Base-by-base conservation (phyloP, 2,888 invertebrate species). In the Caenorhabditis angaria region DNA sequence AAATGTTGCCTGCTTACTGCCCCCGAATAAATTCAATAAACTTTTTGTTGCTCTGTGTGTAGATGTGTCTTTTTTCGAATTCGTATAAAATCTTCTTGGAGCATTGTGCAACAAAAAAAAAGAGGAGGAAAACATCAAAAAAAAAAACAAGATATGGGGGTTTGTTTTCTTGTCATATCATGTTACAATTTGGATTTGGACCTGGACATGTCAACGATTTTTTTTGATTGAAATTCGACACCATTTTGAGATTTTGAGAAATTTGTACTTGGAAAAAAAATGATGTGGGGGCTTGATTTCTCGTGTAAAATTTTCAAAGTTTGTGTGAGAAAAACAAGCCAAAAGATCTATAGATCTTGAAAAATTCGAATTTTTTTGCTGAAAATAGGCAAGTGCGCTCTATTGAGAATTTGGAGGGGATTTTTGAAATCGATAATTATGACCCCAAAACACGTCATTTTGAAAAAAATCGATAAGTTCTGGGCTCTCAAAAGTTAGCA, bases 21-120 rank as follows among this genome's bases (percentile, higher is more conserved):
- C 18, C 41, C 18, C 41, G 41, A 41, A 41, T 41, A 68, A 68
- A 68, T 68, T 68, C 68, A 68, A 68, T 68, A 68, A 68, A 68
- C 68, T 59, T 68, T 60, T 54, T 61, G 32, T 12, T 32, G 6
- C 32, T 32, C 32, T 51, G 22, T 56, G 48, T 35, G 53, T 35
- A 47, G 50, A 22, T 60, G 47, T 27, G 27, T 35, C 41, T 35
- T 48, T 35, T 24, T 28, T 25, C 35, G 57, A n/a, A 32, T 47
- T 27, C 63, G 48, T 32, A 47, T 53, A 53, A 58, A 48, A 41
- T 32, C 32, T 48, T 32, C n/a, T n/a, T n/a, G n/a, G n/a, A n/a
- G 41, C 14, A 41, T 18, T 41, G 41, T 18, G 41, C 22, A 20
- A 32, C 28, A 22, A 14, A 24, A 29, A 48, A 29, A 14, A 22